Conservation (phyloP, 2,113 vertebrate genomes). For the Antennarius striatus region DNA sequence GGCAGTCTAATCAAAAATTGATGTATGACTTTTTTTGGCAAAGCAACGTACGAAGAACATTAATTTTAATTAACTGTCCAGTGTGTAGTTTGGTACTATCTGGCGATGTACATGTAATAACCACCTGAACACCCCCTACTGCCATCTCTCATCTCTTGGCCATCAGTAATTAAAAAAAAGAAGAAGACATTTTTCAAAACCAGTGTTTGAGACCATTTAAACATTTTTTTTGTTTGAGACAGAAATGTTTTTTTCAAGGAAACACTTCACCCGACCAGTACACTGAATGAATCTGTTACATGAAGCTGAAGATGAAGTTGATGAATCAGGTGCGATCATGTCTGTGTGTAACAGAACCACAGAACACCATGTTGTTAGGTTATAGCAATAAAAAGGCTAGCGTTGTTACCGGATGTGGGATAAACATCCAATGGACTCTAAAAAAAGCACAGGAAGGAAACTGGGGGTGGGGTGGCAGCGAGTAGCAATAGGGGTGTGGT, state of each 20-base stretch:
- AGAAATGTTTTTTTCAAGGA: slow-evolving; percentile 6
- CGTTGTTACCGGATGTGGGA: slow-evolving; percentile 94
- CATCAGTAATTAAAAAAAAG: too few species aligned
- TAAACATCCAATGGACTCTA: slow-evolving; percentile 92
- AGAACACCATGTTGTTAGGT: slow-evolving; percentile 70
- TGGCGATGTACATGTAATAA: too few species aligned
- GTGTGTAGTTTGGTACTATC: too few species aligned
- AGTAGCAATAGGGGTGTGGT: slow-evolving; percentile 75
- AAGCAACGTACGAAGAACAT: too few species aligned
- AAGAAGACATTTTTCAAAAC: too few species aligned
- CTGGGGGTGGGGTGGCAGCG: slow-evolving; percentile 86
- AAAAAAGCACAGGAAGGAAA: slow-evolving; percentile 99
- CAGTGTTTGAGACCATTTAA: too few species aligned
- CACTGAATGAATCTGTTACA: background rate
- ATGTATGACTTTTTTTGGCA: too few species aligned
- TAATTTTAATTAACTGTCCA: too few species aligned
- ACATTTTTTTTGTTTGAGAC: too few species aligned
- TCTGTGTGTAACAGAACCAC: slow-evolving; percentile 53
- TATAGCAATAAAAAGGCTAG: slow-evolving; percentile 87
- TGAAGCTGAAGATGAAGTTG: slow-evolving; percentile 17
- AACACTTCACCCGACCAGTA: background rate
- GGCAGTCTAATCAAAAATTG: too few species aligned
- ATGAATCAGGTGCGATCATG: slow-evolving; percentile 62
- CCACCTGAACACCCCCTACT: too few species aligned
- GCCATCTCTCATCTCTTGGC: too few species aligned